phyloP scores from a whole-genome alignment of 2,888 invertebrate genomes.

The Epicampocera succincta region DNA sequence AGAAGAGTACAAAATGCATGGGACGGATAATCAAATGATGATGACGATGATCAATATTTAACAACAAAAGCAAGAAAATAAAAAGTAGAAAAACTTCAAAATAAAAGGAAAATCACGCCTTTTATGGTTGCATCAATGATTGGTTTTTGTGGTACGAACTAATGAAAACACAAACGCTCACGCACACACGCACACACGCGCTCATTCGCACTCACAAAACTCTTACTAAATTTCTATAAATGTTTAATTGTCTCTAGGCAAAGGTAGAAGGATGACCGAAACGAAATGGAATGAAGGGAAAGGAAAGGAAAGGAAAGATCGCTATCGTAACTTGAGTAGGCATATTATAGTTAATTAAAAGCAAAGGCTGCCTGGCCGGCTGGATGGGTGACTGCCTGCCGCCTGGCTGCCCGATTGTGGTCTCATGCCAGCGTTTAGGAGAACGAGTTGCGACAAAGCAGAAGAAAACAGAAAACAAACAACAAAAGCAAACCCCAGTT shows the following conservation, averaged over 20 bases:
- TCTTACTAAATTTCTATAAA: constrained; percentile 30
- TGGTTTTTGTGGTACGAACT: constrained; percentile 45
- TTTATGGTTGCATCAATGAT: constrained; percentile 69
- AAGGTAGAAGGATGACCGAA: too few relatives aligned
- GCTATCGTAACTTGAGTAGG: constrained; percentile 73
- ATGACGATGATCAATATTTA: constrained; percentile 67
- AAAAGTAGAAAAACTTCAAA: constrained; percentile 10
- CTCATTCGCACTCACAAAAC: background rate
- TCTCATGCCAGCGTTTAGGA: constrained; percentile 34
- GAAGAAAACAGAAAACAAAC: background rate
- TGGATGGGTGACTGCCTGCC: constrained; percentile 49
- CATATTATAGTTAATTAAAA: constrained; percentile 73
- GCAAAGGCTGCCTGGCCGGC: constrained; percentile 64
- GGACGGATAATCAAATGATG: constrained; percentile 65
- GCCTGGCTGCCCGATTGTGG: constrained; percentile 55
- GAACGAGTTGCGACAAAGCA: constrained; percentile 8
- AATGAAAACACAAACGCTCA: constrained; percentile 20
- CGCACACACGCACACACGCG: constrained; percentile 15
- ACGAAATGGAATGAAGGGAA: constrained; percentile 35
- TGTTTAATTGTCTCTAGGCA: constrained; percentile 49
- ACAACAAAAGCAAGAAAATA: constrained; percentile 40
- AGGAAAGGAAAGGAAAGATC: constrained; percentile 61
- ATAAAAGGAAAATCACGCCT: constrained; percentile 68
- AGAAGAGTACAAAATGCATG: constrained; percentile 22
- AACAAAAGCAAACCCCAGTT: constrained; percentile 11